Evolutionary conservation across 2,113 vertebrate genomes (phyloP), one percentile per base, ranked within the genome.

Genomic region (Tautogolabrus adspersus): DNA sequence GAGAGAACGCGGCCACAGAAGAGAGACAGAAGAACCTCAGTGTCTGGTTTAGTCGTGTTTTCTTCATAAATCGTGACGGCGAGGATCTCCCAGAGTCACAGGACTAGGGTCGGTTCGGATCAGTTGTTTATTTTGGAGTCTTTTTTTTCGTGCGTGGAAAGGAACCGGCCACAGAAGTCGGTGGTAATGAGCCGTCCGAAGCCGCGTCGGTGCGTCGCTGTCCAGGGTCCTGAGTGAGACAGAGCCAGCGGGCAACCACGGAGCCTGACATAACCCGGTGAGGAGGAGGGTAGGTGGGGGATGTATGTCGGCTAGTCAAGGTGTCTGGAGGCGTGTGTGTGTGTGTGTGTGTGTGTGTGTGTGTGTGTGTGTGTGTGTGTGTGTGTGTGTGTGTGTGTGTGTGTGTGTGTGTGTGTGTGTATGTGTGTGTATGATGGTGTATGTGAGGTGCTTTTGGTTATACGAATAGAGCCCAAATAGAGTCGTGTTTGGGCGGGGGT

Each of bases 141-240:
- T 42, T 37, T 7, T 42, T 37, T 8, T 58, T 23, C 10, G 19
- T 49, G 54, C 6, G 8, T 8, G 37, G 6, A 30, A 71, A 62
- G 57, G 58, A 30, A 66, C 26, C 75, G 87, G 70, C 88, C 75
- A 81, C 75, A 34, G 42, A 80, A 86, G 83, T 77, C 56, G 66
- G 84, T 81, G 90, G 90, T 75, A 71, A 94, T 94, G 93, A 91
- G 77, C 91, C 88, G 91, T 90, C 91, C 87, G 83, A 93, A 95
- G 95, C 93, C 92, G 93, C 94, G 89, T 87, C 88, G 93, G 94
- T 95, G 92, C 94, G 92, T 85, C 91, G 93, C 91, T 93, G 84
- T 94, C 95, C 94, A 88, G 92, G 93, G 91, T 93, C 91, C 93
- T 89, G 91, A 91, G 92, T 94, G 94, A 94, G 89, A 67, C 74